Evolutionary conservation across 2,113 vertebrate genomes (phyloP), one percentile per base, ranked within the genome.

Genomic region (Epinephelus lanceolatus): DNA sequence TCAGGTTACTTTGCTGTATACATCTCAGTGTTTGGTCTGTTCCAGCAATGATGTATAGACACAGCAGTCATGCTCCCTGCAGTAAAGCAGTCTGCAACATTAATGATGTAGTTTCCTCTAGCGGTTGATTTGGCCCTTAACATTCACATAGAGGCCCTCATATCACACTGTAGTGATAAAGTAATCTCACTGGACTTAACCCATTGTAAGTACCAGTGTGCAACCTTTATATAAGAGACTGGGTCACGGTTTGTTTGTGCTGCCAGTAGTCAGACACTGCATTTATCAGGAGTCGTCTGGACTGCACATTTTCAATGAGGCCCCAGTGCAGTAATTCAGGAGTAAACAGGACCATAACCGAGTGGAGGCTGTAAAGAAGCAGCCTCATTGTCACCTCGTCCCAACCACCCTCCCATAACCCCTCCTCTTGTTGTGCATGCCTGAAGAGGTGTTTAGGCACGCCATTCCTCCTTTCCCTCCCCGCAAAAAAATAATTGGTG

Each of bases 231-330:
- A 61, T 78, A 89, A 83, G 33, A 85, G 65, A 85, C 60, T 60
- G 59, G 82, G 71, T 71, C 77, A 69, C 8, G 27, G 68, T 89
- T 69, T 89, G 85, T 91, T 90, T 90, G 76, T 78, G 65, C 75
- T 83, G 51, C 73, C 76, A 87, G 84, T 65, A 90, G 70, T 86
- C 88, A 92, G 91, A 94, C 93, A 88, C 92, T 89, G 86, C 91
- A 92, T 91, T 94, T 92, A 93, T 90, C 88, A 82, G 92, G 92
- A 92, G 92, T 91, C 89, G 85, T 92, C 93, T 91, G 88, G 92
- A 42, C 91, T 86, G 86, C 87, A 88, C 78, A 89, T 92, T 92
- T 89, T 67, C 78, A 83, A 0, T 45, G 79, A 85, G 85, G 89
- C 81, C 83, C 71, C 71, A n/a, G 66, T 14, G 13, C 80, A 63